Percentiles rank a stretch among this genome's conserved stretches.
Evolutionary conservation across 2,888 invertebrate species (phyloP).

Genomic region (Mongoloraphidia duomilia): DNA sequence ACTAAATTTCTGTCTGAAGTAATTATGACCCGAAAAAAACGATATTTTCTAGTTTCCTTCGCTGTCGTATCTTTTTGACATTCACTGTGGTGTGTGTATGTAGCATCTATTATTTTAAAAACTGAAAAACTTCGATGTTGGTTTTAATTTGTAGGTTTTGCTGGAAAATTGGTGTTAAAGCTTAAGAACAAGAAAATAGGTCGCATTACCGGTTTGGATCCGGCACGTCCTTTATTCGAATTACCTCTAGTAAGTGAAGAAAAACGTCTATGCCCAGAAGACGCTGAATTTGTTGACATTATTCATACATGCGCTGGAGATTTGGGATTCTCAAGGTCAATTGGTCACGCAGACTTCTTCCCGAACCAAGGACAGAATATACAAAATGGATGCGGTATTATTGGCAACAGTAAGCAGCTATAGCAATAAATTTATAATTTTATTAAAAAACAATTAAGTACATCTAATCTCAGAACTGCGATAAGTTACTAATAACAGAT

Average conservation of each 20-base stretch:
- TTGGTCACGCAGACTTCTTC: slow-evolving; percentile 43
- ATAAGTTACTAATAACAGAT: background rate
- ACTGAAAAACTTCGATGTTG: too few species aligned
- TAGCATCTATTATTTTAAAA: too few species aligned
- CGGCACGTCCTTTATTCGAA: slow-evolving; percentile 29
- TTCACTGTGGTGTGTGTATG: too few species aligned
- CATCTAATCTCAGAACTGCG: background rate
- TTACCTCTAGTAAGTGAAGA: slow-evolving; percentile 12
- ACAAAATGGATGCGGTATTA: slow-evolving; percentile 36
- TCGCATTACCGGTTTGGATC: slow-evolving; percentile 29
- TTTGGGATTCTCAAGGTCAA: slow-evolving; percentile 33
- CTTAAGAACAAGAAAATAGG: slow-evolving; percentile 14
- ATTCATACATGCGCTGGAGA: slow-evolving; percentile 45
- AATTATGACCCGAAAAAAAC: too few species aligned
- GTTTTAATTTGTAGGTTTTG: slow-evolving; percentile 20
- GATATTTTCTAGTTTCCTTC: too few species aligned
- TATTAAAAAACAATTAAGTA: background rate
- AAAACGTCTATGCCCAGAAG: slow-evolving; percentile 30
- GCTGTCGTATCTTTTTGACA: too few species aligned
- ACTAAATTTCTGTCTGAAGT: too few species aligned
- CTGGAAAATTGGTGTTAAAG: slow-evolving; percentile 18
- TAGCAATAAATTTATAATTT: background rate
- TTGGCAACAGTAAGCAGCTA: background rate
- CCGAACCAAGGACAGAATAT: slow-evolving; percentile 37
- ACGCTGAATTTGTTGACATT: slow-evolving; percentile 43